A percentile compares a stretch with the other conserved stretches of the same genome.
phyloP scores from a whole-genome alignment of 2,113 vertebrate species.

The Xiphophorus couchianus region DNA sequence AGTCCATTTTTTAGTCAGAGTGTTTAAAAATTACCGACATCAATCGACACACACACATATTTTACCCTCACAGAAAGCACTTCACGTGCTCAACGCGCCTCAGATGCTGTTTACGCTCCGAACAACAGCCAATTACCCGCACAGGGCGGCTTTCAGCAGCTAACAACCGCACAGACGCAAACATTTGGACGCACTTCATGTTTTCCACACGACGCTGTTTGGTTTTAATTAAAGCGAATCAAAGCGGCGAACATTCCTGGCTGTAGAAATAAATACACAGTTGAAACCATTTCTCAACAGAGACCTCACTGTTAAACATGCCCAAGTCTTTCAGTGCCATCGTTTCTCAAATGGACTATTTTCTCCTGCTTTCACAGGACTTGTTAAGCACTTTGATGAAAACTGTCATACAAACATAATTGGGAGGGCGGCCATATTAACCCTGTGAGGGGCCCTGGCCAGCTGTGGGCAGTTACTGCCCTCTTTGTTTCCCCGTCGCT shows the following conservation, averaged over 20 bases:
- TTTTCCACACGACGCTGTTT: constrained; percentile 26
- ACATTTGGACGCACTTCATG: constrained; percentile 44
- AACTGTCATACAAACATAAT: constrained; percentile 1
- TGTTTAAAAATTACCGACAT: constrained; percentile 60
- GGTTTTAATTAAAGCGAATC: constrained; percentile 44
- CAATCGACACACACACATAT: constrained; percentile 29
- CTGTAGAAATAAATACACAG: constrained; percentile 22
- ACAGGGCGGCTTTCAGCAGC: constrained; percentile 52
- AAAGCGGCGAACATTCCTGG: constrained; percentile 33
- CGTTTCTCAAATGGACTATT: constrained; percentile 35
- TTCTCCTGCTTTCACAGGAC: constrained; percentile 9
- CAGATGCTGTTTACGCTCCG: constrained; percentile 61
- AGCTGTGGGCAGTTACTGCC: constrained; percentile 2
- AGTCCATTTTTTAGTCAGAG: constrained; percentile 8
- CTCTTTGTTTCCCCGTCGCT: neutral
- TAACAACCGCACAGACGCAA: constrained; percentile 29
- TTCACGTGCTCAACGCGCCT: constrained; percentile 65
- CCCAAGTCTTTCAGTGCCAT: constrained; percentile 12
- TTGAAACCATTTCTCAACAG: constrained; percentile 19
- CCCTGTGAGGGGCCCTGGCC: neutral
- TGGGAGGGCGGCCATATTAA: neutral
- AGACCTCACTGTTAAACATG: constrained; percentile 23
- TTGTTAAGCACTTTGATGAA: constrained; percentile 22
- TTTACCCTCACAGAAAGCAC: constrained; percentile 31
- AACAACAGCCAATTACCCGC: constrained; percentile 59